These are phyloP conservation scores for Tautogolabrus adspersus DNA, from an alignment of 2,113 vertebrate species.

Conservation along the genomic window DNA sequence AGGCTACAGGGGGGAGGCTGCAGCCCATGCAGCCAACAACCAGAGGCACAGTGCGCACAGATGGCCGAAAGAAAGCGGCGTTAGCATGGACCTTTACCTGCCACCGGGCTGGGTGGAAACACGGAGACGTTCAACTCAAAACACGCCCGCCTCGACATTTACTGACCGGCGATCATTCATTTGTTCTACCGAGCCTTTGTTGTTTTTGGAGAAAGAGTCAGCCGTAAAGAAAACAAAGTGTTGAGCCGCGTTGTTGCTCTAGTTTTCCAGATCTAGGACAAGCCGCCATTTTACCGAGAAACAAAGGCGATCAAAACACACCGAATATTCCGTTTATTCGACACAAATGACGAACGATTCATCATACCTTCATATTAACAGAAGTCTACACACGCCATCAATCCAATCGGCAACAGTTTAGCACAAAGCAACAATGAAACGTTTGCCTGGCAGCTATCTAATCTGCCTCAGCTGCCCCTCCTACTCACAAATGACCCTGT, in stretches of 20 bases:
- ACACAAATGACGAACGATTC: constrained; percentile 42
- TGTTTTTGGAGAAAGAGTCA: neutral
- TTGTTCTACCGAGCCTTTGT: neutral
- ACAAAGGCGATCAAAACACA: constrained; percentile 71
- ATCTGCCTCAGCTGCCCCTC: constrained; percentile 81
- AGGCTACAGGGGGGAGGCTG: neutral
- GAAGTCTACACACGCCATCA: constrained; percentile 48
- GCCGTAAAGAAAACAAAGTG: constrained; percentile 34
- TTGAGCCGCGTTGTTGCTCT: constrained; percentile 75
- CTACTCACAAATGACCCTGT: constrained; percentile 79
- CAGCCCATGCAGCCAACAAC: constrained; percentile 18
- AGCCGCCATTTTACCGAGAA: constrained; percentile 87
- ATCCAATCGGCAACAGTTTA: constrained; percentile 61
- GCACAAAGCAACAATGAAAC: constrained; percentile 68
- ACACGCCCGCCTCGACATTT: neutral
- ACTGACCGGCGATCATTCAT: neutral
- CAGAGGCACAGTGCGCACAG: constrained; percentile 48
- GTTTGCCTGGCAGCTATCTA: constrained; percentile 70
- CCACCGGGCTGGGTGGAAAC: neutral
- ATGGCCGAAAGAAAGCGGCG: constrained; percentile 49
- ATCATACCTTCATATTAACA: constrained; percentile 62
- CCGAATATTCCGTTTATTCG: constrained; percentile 49
- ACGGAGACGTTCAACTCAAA: neutral
- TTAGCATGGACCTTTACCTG: constrained; percentile 4
- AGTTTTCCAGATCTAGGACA: constrained; percentile 84